These are phyloP conservation scores for Germaria angustata DNA, from an alignment of 2,888 invertebrate species.

Conservation along the genomic window DNA sequence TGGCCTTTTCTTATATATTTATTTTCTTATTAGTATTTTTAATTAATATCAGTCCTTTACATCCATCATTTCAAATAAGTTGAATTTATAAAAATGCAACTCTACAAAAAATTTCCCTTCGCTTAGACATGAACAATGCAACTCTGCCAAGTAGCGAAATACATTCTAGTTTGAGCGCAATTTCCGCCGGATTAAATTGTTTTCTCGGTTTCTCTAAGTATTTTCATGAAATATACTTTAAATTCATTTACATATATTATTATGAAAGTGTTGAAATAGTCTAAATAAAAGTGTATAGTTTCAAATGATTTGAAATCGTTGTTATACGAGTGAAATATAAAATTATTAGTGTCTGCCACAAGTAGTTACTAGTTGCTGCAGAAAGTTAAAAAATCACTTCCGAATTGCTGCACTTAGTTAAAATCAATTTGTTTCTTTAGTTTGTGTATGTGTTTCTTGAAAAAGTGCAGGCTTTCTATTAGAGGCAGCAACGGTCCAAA, in stretches of 20 bases:
- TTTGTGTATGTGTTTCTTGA: background rate
- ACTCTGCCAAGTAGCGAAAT: conserved; percentile 5
- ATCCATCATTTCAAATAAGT: no score
- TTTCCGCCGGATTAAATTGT: conserved; percentile 6
- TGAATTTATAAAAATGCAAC: background rate
- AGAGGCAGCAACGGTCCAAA: no score
- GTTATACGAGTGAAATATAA: background rate
- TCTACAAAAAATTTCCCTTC: background rate
- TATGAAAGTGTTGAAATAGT: background rate
- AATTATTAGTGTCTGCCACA: background rate
- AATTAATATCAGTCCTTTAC: no score
- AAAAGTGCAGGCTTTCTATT: background rate
- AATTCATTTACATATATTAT: background rate
- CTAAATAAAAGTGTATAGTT: background rate
- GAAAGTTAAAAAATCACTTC: background rate
- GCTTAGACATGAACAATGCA: background rate
- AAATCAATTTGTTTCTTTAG: background rate
- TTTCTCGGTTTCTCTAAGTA: background rate
- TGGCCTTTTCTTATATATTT: no score
- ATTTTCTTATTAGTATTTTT: no score
- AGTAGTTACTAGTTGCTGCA: no score
- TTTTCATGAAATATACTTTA: background rate
- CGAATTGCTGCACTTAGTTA: background rate
- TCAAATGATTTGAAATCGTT: background rate
- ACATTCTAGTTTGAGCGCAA: background rate